Conservation (phyloP, 2,113 vertebrate genomes). For the Cricetomys ansorgei region DNA sequence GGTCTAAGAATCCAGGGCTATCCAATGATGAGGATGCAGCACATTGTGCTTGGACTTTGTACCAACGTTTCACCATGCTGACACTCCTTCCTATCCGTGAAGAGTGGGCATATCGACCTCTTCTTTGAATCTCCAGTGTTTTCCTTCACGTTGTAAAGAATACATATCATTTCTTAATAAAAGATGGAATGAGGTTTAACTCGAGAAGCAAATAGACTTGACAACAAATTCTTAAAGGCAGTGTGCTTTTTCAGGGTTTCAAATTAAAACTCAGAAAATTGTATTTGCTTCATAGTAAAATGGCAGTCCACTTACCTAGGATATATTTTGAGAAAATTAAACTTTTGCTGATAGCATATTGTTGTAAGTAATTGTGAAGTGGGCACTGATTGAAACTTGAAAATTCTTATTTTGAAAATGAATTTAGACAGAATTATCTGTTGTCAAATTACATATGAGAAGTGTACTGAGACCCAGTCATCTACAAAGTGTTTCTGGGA, state of each 20-base stretch:
- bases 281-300: background rate
- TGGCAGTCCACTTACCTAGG: background rate
- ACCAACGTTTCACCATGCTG: background rate
- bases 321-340: background rate
- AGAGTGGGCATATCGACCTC: background rate
- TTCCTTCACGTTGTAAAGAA: background rate
- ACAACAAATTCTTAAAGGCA: background rate
- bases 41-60: background rate
- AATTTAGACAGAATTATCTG: background rate
- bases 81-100: background rate
- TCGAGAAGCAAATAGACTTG: background rate
- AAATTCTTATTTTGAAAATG: conserved; percentile 28
- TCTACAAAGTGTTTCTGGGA: conserved; percentile 3
- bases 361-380: background rate
- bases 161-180: background rate
- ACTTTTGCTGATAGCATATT: background rate
- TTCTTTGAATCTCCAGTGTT: background rate
- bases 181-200: background rate
- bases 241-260: background rate
- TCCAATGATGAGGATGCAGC: background rate
- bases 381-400: background rate
- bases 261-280: background rate
- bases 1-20: background rate
- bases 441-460: background rate
- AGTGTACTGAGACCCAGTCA: background rate